A percentile compares a stretch with the other conserved stretches of the same genome.
Evolutionary conservation across 53 echinoderm and acorn worm genomes (phyloP).

Genomic region (Mesocentrotus franciscanus): DNA sequence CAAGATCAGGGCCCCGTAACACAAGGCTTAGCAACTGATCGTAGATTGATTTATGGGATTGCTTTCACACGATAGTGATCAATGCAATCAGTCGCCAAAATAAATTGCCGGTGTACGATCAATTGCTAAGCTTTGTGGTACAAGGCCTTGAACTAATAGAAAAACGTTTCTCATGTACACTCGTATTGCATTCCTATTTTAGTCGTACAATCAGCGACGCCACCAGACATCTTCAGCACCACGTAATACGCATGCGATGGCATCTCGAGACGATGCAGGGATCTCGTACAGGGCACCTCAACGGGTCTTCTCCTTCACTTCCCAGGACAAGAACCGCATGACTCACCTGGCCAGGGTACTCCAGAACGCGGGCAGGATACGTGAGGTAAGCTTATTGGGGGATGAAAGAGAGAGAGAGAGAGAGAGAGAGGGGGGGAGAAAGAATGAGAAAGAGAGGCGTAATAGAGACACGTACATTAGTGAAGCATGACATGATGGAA

Average conservation of each 20-base stretch:
- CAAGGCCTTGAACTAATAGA: not conserved
- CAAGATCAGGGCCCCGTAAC: too few species aligned
- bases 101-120: too few species aligned
- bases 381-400: not conserved
- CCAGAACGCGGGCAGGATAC: constrained; percentile 28
- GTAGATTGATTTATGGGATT: too few species aligned
- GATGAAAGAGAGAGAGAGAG: too few species aligned
- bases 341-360: not conserved
- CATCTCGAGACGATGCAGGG: not conserved
- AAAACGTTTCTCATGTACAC: not conserved
- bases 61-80: too few species aligned
- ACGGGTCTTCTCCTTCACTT: not conserved
- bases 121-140: too few species aligned
- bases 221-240: not conserved
- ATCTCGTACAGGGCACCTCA: not conserved
- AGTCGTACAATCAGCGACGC: constrained; percentile 10
- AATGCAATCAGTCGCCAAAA: too few species aligned
- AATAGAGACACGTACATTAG: too few species aligned
- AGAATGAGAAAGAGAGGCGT: not conserved
- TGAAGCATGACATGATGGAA: too few species aligned
- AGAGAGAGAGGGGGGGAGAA: too few species aligned
- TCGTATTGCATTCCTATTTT: not conserved
- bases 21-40: too few species aligned
- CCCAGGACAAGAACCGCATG: not conserved
- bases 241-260: not conserved